These are phyloP conservation scores for Coendou prehensilis DNA, from an alignment of 2,797 vertebrate genomes.

Conservation along the genomic window DNA sequence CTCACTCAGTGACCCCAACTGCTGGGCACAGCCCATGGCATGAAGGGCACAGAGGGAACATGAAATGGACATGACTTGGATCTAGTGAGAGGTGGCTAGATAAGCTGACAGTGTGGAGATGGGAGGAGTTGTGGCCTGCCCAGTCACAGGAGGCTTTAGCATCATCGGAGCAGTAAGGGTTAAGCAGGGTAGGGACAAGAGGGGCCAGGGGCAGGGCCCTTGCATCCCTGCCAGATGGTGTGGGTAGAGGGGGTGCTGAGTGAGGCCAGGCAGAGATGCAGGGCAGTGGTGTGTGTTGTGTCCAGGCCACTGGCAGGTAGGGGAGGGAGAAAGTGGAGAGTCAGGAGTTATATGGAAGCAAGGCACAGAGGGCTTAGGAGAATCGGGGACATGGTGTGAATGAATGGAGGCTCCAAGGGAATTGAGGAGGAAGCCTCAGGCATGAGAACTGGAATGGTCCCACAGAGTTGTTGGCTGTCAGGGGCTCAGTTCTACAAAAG, in stretches of 20 bases:
- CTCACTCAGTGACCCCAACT: background rate
- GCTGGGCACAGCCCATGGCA: background rate
- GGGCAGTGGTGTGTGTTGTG: background rate
- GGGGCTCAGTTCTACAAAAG: background rate
- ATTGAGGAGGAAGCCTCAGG: background rate
- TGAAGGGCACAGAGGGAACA: background rate
- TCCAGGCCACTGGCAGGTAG: background rate
- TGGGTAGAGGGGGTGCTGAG: no score
- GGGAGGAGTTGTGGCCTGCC: background rate
- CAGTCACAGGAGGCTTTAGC: background rate
- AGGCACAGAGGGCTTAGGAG: background rate
- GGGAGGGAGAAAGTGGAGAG: background rate
- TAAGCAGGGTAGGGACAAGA: background rate
- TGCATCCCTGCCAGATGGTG: background rate
- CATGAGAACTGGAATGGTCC: background rate
- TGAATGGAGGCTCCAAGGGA: background rate
- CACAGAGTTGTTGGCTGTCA: background rate
- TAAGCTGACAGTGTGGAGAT: background rate
- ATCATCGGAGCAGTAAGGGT: background rate
- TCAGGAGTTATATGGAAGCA: background rate
- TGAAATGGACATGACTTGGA: no score
- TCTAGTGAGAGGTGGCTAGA: background rate
- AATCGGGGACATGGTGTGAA: background rate
- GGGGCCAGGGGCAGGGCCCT: no score
- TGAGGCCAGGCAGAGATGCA: background rate